These are phyloP conservation scores for Oxyscelio sp. DNA, from an alignment of 2,888 invertebrate genomes.

Conservation along the genomic window DNA sequence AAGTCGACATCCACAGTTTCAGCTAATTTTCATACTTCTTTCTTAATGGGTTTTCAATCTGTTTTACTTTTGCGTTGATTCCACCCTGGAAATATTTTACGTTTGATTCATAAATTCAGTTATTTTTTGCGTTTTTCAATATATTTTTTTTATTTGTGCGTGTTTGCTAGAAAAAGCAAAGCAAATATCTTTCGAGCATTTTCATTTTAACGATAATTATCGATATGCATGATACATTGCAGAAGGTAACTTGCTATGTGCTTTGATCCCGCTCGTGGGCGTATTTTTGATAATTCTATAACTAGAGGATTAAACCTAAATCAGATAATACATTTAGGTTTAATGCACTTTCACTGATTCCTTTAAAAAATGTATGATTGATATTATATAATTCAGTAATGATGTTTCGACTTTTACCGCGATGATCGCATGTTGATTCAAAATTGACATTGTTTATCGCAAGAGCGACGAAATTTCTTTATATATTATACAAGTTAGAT, in stretches of 20 bases:
- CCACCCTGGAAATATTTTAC: background rate
- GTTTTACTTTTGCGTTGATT: constrained; percentile 32
- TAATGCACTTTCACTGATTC: too few relatives aligned
- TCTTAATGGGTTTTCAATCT: too few relatives aligned
- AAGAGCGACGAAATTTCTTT: constrained; percentile 9
- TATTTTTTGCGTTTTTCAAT: background rate
- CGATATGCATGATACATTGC: constrained; percentile 26
- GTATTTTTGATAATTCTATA: constrained; percentile 4
- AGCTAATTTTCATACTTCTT: too few relatives aligned
- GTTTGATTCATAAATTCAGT: background rate
- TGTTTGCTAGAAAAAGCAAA: constrained; percentile 44
- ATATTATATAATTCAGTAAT: too few relatives aligned
- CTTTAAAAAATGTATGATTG: too few relatives aligned
- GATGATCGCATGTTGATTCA: constrained; percentile 61
- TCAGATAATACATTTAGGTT: constrained; percentile 13
- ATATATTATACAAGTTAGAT: background rate
- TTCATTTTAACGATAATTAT: constrained; percentile 42
- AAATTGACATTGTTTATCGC: constrained; percentile 42
- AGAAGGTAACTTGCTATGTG: constrained; percentile 36
- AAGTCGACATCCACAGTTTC: too few relatives aligned
- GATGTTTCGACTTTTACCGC: constrained; percentile 44
- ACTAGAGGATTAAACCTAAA: constrained; percentile 26
- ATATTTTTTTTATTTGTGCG: constrained; percentile 16
- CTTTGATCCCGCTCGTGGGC: constrained; percentile 7
- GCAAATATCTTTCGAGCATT: constrained; percentile 19